Conservation (phyloP, 1,140 invertebrate species). For the Neomicropteryx cornuta region DNA sequence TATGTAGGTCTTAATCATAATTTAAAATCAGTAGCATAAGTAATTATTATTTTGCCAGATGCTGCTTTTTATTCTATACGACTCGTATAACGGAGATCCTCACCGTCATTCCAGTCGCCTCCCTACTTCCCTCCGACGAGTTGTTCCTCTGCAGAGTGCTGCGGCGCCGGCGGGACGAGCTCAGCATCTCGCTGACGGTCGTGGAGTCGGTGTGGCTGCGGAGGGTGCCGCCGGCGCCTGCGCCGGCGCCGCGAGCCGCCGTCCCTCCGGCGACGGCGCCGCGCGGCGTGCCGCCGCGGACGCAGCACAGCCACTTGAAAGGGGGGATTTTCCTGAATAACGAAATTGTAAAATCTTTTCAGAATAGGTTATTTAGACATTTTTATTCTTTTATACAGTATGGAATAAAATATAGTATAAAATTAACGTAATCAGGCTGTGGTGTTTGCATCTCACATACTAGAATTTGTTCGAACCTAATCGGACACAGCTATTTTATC, state of each 20-base stretch:
- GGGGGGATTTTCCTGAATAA: constrained; percentile 32
- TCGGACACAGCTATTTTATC: constrained; percentile 3
- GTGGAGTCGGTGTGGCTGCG: constrained; percentile 33
- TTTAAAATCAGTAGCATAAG: too few relatives aligned
- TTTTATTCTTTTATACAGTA: neutral
- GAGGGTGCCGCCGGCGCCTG: constrained; percentile 22
- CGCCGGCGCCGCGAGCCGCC: constrained; percentile 16
- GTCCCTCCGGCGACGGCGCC: constrained; percentile 4
- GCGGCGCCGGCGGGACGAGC: constrained; percentile 27
- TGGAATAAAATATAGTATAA: neutral
- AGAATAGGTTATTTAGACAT: neutral
- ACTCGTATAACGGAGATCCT: too few relatives aligned
- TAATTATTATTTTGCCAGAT: too few relatives aligned
- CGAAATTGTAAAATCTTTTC: neutral
- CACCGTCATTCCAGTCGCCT: too few relatives aligned
- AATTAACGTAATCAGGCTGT: neutral
- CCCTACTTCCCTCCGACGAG: too few relatives aligned
- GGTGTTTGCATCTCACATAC: neutral
- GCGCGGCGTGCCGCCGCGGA: constrained; percentile 6
- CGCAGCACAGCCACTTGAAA: constrained; percentile 38
- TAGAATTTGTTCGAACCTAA: too few relatives aligned
- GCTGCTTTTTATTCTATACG: too few relatives aligned
- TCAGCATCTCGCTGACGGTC: constrained; percentile 33
- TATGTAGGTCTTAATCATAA: too few relatives aligned
- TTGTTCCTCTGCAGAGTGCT: constrained; percentile 11